Base-by-base conservation (phyloP, 2,113 vertebrate species). In the Erythrolamprus reginae region DNA sequence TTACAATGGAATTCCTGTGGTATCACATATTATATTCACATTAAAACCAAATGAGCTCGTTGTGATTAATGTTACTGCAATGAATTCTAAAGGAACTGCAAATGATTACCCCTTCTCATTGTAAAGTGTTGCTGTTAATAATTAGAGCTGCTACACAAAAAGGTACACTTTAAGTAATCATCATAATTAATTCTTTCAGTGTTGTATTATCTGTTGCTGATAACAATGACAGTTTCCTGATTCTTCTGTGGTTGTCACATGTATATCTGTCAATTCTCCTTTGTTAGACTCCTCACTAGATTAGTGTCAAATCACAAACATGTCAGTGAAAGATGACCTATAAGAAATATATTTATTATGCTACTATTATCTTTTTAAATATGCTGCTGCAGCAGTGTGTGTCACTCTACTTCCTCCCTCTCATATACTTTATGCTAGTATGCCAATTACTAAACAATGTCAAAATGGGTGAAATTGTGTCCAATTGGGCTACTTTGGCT, bases 101-200 rank as follows among this genome's bases (percentile, higher is more conserved):
- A 94, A 89, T 5, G 24, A 97, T 97, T 97, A 97, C 91, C 94
- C 92, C 92, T 96, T 42, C 33, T 33, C 93, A 94, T 92, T 95
- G 94, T 95, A 95, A 94, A 96, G 93, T 77, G 92, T 91, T 94
- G 92, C 94, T 96, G 92, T 42, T 77, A 42, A 95, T 96, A 97
- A 97, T 97, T 96, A 96, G 88, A 95, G 91, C 92, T 96, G 94
- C 96, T 96, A 95, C 85, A 95, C 70, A 95, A 92, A 96, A 96
- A 96, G 87, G 90, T 96, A 94, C 92, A 93, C 96, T 97, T 96
- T 95, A 95, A 96, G 94, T 94, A 96, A 95, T 95, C 94, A 95
- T 94, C 88, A 92, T 92, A 87, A 93, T 94, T 92, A 93, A 95
- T 95, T 95, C 88, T 56, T 95, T 95, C 92, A 89, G 82, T 48